Evolutionary conservation across 2,888 invertebrate genomes (phyloP).

Genomic region (Aspidiotus destructor): DNA sequence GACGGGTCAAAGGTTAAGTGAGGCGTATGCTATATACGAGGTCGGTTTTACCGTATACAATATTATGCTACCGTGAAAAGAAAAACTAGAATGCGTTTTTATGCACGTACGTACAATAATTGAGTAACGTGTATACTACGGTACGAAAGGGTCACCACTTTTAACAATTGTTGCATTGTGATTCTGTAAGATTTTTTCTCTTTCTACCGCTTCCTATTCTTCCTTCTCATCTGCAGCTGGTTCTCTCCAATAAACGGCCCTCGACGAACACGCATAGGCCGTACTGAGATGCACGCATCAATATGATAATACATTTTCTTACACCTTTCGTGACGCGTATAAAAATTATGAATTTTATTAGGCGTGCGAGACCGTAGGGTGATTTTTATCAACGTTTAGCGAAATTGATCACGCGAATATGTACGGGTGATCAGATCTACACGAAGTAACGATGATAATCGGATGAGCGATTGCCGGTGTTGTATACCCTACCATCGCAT

Average conservation of each 20-base stretch:
- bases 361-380: too few relatives aligned
- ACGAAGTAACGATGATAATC: too few relatives aligned
- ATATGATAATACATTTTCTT: too few relatives aligned
- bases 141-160: conserved; percentile 22
- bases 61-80: conserved; percentile 5
- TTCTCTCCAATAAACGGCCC: conserved; percentile 13
- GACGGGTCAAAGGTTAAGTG: conserved; percentile 25
- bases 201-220: background rate
- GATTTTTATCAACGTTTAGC: too few relatives aligned
- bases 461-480: too few relatives aligned
- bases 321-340: too few relatives aligned
- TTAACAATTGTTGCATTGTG: conserved; percentile 22
- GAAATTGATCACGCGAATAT: too few relatives aligned
- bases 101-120: conserved; percentile 8
- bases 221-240: conserved; percentile 10
- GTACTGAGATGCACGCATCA: background rate
- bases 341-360: too few relatives aligned
- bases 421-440: too few relatives aligned
- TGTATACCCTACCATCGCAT: too few relatives aligned
- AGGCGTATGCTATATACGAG: conserved; percentile 13
- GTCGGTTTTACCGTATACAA: background rate
- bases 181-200: conserved; percentile 10
- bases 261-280: background rate
- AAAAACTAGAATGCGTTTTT: conserved; percentile 12
- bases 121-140: conserved; percentile 16